Evolutionary conservation across 2,888 invertebrate genomes (phyloP), one percentile per base, ranked within the genome.

Genomic region (Caenorhabditis wallacei): DNA sequence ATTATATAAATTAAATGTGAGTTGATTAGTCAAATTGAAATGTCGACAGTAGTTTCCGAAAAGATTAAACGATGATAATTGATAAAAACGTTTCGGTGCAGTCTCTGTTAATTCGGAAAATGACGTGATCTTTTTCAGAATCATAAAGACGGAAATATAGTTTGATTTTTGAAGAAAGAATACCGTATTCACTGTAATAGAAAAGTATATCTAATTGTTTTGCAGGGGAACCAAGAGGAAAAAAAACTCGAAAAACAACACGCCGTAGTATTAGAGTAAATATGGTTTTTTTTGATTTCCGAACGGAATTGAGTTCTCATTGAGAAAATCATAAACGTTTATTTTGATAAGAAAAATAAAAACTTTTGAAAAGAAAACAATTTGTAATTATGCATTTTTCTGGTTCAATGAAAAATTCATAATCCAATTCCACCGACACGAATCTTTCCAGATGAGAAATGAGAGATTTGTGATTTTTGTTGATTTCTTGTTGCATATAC

Each of bases 341-440:
- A 30, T 5, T 30, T 30, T 30, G 30, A 40, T 40, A 16, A n/a
- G 20, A 53, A 53, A 20, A 37, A 37, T 66, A n/a, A 20, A 13
- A 48, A 18, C n/a, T 8, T 22, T 59, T 11, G 30, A 13, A 59
- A 57, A 18, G 13, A 30, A 16, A 16, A 30, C n/a, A 10, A 26
- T 64, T 4, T 26, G 37, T 4, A 22, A 66, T 72, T 54, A 54
- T 68, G 53, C 68, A 16, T 11, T 40, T 20, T 18, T 24, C 37
- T 35, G 20, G 10, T 37, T n/a, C 3, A n/a, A n/a, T n/a, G n/a
- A n/a, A n/a, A n/a, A 22, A 24, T 13, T 61, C 46, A 78, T 35
- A 78, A n/a, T 26, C 78, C 78, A n/a, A 78, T 69, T n/a, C 53
- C 69, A 30, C 78, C 78, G 20, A 78, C 78, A 35, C 69, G 78